A percentile compares a stretch with the other conserved stretches of the same genome.
phyloP scores from a whole-genome alignment of 1,140 invertebrate genomes.

The Sinonovacula constricta region DNA sequence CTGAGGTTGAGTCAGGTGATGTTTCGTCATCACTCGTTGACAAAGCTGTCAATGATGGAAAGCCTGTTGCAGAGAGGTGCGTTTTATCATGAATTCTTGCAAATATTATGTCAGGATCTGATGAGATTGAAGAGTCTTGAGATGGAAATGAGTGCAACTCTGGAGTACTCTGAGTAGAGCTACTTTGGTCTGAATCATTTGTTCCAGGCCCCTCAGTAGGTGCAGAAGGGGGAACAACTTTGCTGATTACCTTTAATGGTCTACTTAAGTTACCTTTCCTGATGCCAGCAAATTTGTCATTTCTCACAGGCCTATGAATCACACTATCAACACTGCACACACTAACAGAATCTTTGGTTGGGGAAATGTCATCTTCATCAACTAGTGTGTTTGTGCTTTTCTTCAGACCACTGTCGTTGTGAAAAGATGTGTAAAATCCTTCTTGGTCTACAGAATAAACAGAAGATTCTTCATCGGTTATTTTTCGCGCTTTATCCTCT shows the following conservation, averaged over 20 bases:
- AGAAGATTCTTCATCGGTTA: slow-evolving; percentile 89
- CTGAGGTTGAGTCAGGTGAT: slow-evolving; percentile 22
- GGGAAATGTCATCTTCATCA: slow-evolving; percentile 61
- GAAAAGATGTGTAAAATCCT: slow-evolving; percentile 98
- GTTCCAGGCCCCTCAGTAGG: slow-evolving; percentile 61
- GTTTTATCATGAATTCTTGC: slow-evolving; percentile 65
- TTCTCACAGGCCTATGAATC: slow-evolving; percentile 59
- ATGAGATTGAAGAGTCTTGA: slow-evolving; percentile 65
- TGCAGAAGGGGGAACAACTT: slow-evolving; percentile 62
- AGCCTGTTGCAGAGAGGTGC: slow-evolving; percentile 54
- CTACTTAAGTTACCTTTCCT: slow-evolving; percentile 45
- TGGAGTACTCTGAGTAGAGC: slow-evolving; percentile 40
- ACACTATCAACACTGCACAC: slow-evolving; percentile 70
- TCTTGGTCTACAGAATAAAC: slow-evolving; percentile 97
- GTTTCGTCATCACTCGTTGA: slow-evolving; percentile 66
- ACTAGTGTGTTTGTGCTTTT: slow-evolving; percentile 64
- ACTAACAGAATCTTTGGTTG: slow-evolving; percentile 61
- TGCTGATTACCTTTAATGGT: slow-evolving; percentile 53
- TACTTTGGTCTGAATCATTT: slow-evolving; percentile 58
- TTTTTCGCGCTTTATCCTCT: slow-evolving; percentile 29
- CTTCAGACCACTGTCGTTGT: slow-evolving; percentile 92
- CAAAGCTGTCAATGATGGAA: slow-evolving; percentile 59
- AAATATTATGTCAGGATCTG: slow-evolving; percentile 71
- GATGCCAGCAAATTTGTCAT: slow-evolving; percentile 52
- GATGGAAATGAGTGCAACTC: slow-evolving; percentile 37